Evolutionary conservation across 2,888 invertebrate genomes (phyloP).

Genomic region (Rhamnusium bicolor): DNA sequence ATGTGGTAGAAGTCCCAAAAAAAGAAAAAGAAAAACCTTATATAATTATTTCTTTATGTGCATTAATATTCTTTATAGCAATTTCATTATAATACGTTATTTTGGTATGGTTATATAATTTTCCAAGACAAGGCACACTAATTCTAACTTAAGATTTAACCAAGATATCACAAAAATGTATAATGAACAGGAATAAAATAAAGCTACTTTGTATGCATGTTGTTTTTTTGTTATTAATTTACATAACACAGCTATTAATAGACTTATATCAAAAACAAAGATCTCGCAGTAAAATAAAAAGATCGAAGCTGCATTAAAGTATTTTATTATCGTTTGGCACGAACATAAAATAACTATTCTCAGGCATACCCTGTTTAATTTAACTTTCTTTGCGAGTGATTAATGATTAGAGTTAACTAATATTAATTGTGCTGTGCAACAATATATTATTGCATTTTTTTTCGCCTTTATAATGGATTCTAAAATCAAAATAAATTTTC

Average conservation of each 20-base stretch:
- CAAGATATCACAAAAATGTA: slow-evolving; percentile 13
- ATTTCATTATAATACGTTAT: neutral
- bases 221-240: slow-evolving; percentile 32
- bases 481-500: slow-evolving; percentile 15
- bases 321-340: slow-evolving; percentile 40
- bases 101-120: neutral
- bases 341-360: slow-evolving; percentile 49
- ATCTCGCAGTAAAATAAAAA: slow-evolving; percentile 37
- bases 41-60: neutral
- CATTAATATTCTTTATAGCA: neutral
- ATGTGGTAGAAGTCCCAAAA: too few relatives aligned
- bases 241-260: slow-evolving; percentile 36
- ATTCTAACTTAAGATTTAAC: slow-evolving; percentile 12
- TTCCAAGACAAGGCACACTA: neutral
- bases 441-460: slow-evolving; percentile 27
- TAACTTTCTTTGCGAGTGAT: slow-evolving; percentile 45
- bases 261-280: slow-evolving; percentile 32
- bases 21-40: too few relatives aligned
- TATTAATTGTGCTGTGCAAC: slow-evolving; percentile 34
- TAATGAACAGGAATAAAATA: slow-evolving; percentile 1
- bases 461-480: slow-evolving; percentile 7
- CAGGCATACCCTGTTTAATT: slow-evolving; percentile 46
- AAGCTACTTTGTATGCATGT: slow-evolving; percentile 20
- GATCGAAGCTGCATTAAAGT: slow-evolving; percentile 36
- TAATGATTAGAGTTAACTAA: slow-evolving; percentile 26